Evolutionary conservation across 1,140 invertebrate genomes (phyloP), one percentile per base, ranked within the genome.

Genomic region (Listronotus oregonensis): DNA sequence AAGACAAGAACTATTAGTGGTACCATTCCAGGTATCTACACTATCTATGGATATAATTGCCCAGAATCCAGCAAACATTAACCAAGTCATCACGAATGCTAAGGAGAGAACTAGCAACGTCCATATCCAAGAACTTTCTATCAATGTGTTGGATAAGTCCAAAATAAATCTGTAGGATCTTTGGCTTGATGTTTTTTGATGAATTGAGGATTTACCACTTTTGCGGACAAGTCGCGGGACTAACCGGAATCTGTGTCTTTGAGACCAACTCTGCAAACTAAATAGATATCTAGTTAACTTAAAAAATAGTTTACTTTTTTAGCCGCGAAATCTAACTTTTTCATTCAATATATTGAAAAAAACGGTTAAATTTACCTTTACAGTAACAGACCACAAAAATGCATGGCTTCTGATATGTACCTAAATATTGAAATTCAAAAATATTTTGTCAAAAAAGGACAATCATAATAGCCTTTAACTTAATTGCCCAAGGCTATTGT

Each of bases 71-170:
- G 68, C 74, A 59, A 76, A 77, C 32, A 74, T 49, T 8, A 75
- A 39, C 74, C 74, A 77, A 47, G 68, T 71, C 8, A 75, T 43
- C 12, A 75, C 27, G 40, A 75, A 76, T 3, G 57, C 66, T 11
- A 71, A 49, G 7, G 68, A 57, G 70, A 86, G 82, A 56, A 84
- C 66, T 1, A 82, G 70, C n/a, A 86, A 70, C 39, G 84, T 82
- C 70, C 83, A 86, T 3, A 82, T 81, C 86, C 86, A 87, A 66
- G 84, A 80, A 68, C 82, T 80, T 68, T 86, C 82, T 67, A 87
- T 85, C 64, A 87, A 77, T 43, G 85, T 86, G 21, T 85, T 86
- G 49, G 84, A 81, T n/a, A 85, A 77, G 75, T 87, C 85, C 31
- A 64, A n/a, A 34, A 68, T 37, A 40, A 62, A 68, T 32, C 43